A percentile compares a stretch with the other conserved stretches of the same genome.
Evolutionary conservation across 2,113 vertebrate species (phyloP).

Genomic region (Corythornis vintsioides): DNA sequence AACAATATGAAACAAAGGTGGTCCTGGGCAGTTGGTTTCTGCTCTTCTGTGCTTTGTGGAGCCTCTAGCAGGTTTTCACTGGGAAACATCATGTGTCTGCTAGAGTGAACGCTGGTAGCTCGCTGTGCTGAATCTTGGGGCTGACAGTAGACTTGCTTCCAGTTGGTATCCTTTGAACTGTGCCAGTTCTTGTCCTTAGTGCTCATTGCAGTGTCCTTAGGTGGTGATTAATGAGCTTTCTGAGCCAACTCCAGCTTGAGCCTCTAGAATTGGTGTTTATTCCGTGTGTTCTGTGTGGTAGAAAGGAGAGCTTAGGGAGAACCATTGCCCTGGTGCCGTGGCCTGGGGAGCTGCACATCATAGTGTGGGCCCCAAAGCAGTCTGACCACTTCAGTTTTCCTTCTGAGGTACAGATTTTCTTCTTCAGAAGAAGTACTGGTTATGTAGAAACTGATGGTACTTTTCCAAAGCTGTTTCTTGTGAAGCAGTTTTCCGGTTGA

Average conservation of each 20-base stretch:
- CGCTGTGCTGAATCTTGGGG: background rate
- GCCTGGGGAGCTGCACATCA: rapidly evolving
- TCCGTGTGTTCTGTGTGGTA: background rate
- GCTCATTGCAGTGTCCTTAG: background rate
- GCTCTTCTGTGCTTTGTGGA: background rate
- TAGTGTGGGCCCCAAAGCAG: background rate
- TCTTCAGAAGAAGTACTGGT: background rate
- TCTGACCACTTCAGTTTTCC: background rate
- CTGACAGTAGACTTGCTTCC: background rate
- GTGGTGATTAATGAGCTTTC: slow-evolving; percentile 14
- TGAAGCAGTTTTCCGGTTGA: background rate
- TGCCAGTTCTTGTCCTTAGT: background rate
- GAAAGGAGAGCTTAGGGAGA: background rate
- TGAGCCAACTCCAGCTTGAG: slow-evolving; percentile 6
- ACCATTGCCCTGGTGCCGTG: background rate
- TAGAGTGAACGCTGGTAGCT: background rate
- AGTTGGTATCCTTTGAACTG: background rate
- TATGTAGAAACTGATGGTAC: background rate
- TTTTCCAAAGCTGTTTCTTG: background rate
- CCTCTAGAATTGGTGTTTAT: background rate
- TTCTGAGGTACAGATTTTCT: background rate
- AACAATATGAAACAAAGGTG: background rate
- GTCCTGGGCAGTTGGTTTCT: background rate
- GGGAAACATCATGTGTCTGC: rapidly evolving
- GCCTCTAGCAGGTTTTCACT: background rate